Percentiles rank a stretch among this genome's conserved stretches.
These are phyloP conservation scores for Cantharis rufa DNA, from an alignment of 2,888 invertebrate species.

Conservation along the genomic window DNA sequence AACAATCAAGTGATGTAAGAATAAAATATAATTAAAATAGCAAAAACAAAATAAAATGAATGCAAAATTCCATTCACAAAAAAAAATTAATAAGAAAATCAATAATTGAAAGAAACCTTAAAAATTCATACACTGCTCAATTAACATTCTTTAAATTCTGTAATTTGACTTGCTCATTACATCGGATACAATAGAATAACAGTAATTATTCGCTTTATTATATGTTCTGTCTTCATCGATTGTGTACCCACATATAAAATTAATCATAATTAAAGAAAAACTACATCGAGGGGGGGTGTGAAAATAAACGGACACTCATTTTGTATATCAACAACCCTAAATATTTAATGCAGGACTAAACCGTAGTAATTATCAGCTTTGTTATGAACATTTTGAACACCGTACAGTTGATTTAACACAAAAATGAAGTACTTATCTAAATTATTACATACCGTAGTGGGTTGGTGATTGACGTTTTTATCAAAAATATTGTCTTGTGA, in stretches of 20 bases:
- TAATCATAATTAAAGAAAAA: background rate
- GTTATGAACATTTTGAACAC: background rate
- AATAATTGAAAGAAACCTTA: too few species aligned
- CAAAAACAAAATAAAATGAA: too few species aligned
- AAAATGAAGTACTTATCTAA: background rate
- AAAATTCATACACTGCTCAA: too few species aligned
- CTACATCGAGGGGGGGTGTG: background rate
- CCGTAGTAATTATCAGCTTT: background rate
- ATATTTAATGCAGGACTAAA: background rate
- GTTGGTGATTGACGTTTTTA: slow-evolving; percentile 10
- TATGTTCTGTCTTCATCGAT: background rate
- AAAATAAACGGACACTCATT: background rate
- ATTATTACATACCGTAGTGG: slow-evolving; percentile 19
- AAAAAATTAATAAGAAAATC: too few species aligned
- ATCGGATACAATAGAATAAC: background rate
- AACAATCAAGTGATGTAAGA: too few species aligned
- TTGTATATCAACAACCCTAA: background rate
- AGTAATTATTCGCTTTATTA: background rate
- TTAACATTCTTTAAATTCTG: too few species aligned
- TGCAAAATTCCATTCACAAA: too few species aligned
- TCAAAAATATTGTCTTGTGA: slow-evolving; percentile 45
- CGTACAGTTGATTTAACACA: background rate
- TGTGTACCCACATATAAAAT: background rate
- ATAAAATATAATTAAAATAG: too few species aligned
- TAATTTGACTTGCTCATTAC: background rate